Base-by-base conservation (phyloP, 2,113 vertebrate species). In the Hiodon alosoides region DNA sequence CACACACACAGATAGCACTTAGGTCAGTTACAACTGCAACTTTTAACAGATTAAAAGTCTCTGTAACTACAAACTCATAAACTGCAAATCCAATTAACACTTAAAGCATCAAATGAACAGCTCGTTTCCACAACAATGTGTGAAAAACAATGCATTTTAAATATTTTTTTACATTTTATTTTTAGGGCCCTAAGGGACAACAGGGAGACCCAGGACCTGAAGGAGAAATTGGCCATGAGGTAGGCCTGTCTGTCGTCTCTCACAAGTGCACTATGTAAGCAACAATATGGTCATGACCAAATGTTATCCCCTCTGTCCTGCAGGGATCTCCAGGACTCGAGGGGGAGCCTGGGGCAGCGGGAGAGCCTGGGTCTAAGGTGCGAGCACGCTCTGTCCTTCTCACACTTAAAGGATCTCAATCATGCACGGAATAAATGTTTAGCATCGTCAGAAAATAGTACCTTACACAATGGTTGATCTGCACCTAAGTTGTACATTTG, bases 171-270 rank as follows among this genome's bases (percentile, higher is more conserved):
- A 2, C 82, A 79, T 81, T 81, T 87, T 86, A 81, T 81, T 76
- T 77, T 5, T 82, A 99, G 96, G 97, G 96, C 74, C 85, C 88
- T 69, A 94, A 89, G 88, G 97, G 97, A 82, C 89, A 89, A 31
- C 88, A 87, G 65, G 97, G 97, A 57, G 94, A 96, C 47, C 70
- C 82, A 80, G 97, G 97, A 74, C 84, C 90, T 78, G 77, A 90
- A 81, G 97, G 96, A 90, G 95, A 96, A 83, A 91, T 85, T 74
- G 97, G 97, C 10, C 78, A 78, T 82, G 95, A 97, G 92, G 97
- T 99, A 86, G 88, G 31, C n/a, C 4, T 10, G 3, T n/a, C 59
- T 74, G 57, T 60, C 11, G 65, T 66, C 17, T 8, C 53, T 3
- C 74, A 72, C 11, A 79, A 75, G 47, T 48, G 17, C 71, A 53